phyloP scores from a whole-genome alignment of 37 sponge, comb jelly and placozoan genomes.

The Corticium candelabrum region DNA sequence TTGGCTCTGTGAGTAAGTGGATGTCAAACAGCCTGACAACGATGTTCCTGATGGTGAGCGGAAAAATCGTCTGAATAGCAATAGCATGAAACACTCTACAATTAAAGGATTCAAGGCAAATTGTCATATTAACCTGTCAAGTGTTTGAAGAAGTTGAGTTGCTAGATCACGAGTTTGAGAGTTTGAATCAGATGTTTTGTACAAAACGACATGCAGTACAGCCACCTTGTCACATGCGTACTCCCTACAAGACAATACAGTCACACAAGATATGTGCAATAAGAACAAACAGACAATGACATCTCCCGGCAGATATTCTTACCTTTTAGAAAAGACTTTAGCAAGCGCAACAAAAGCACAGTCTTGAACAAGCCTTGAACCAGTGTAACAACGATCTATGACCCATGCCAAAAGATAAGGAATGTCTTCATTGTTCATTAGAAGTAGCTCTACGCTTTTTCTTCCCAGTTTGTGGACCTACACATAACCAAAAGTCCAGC shows the following conservation, averaged over 20 bases:
- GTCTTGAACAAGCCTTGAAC: slow-evolving; percentile 5
- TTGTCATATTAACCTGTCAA: slow-evolving; percentile 39
- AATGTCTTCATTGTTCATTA: slow-evolving; percentile 41
- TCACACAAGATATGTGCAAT: no score
- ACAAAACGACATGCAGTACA: slow-evolving; percentile 64
- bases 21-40: background rate
- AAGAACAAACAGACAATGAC: background rate
- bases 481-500: slow-evolving; percentile 1
- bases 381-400: slow-evolving; percentile 56
- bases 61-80: slow-evolving; percentile 6
- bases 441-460: slow-evolving; percentile 60
- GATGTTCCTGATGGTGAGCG: background rate
- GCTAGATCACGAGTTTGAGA: slow-evolving; percentile 60
- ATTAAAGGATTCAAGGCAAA: background rate
- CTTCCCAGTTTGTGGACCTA: slow-evolving; percentile 62
- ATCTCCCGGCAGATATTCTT: slow-evolving; percentile 14
- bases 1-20: slow-evolving; percentile 51
- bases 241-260: slow-evolving; percentile 3
- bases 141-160: slow-evolving; percentile 64
- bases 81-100: no score
- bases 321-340: slow-evolving; percentile 45
- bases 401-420: slow-evolving; percentile 70
- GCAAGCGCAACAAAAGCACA: slow-evolving; percentile 67
- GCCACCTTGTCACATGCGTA: slow-evolving; percentile 80
- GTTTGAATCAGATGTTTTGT: slow-evolving; percentile 66